These are phyloP conservation scores for Dioctria rufipes DNA, from an alignment of 2,888 invertebrate genomes.

Conservation along the genomic window DNA sequence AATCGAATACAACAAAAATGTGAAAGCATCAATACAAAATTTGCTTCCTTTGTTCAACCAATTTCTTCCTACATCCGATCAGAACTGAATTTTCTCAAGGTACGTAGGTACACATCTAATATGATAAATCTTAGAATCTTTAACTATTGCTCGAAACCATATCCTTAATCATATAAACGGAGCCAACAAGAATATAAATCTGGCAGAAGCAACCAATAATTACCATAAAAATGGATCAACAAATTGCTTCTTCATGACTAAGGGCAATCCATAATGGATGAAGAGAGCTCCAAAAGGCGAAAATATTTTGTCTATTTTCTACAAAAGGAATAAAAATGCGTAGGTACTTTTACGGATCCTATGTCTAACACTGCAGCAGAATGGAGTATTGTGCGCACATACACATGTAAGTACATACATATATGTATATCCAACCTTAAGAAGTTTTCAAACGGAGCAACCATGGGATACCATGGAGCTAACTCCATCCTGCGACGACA, in stretches of 20 bases:
- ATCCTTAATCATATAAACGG: constrained; percentile 18
- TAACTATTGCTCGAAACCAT: constrained; percentile 1
- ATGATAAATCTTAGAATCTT: constrained; percentile 35
- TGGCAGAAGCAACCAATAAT: constrained; percentile 56
- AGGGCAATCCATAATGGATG: constrained; percentile 57
- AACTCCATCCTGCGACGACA: constrained; percentile 1
- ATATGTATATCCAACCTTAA: not conserved
- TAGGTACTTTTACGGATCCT: not conserved
- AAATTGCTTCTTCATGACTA: constrained; percentile 57
- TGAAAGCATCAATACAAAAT: not conserved
- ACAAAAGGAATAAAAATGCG: constrained; percentile 37
- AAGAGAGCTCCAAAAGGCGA: constrained; percentile 36
- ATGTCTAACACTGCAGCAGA: not conserved
- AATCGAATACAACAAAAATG: not conserved
- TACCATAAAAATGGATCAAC: constrained; percentile 57
- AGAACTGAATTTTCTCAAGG: not conserved
- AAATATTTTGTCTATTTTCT: constrained; percentile 33
- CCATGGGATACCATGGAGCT: constrained; percentile 4
- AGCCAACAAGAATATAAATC: constrained; percentile 47
- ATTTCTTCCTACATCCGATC: not conserved
- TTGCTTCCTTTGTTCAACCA: not conserved
- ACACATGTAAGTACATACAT: not conserved
- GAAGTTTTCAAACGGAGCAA: constrained; percentile 31
- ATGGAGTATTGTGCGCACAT: too few species aligned
- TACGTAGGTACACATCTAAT: not conserved